Conservation (phyloP, 2,797 vertebrate genomes). For the Melanitta fusca region DNA sequence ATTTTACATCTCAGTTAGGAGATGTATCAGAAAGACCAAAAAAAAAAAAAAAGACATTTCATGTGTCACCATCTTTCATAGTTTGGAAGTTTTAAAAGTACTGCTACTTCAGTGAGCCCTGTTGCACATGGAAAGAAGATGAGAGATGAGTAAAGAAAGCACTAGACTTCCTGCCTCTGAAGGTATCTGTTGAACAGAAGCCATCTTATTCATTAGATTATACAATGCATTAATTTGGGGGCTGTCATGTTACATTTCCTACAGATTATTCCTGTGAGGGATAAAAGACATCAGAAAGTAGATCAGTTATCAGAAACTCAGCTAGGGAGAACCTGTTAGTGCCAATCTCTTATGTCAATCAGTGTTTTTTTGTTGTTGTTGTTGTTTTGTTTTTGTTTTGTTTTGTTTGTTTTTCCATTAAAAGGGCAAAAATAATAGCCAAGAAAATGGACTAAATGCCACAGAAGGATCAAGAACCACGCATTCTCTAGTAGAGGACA, state of each 20-base stretch:
- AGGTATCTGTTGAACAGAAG: not conserved
- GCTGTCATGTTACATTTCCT: not conserved
- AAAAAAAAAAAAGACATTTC: not conserved
- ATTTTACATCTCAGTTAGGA: not conserved
- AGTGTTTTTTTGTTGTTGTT: too few relatives aligned
- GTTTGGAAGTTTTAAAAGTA: not conserved
- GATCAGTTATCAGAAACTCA: not conserved
- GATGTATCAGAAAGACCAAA: not conserved
- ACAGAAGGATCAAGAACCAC: not conserved
- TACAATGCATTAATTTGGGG: not conserved
- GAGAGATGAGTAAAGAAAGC: not conserved
- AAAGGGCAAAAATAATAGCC: not conserved
- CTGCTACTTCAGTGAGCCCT: not conserved
- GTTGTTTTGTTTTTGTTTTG: too few relatives aligned
- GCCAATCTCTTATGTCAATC: rapidly evolving
- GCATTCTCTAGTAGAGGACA: not conserved
- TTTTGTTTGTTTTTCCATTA: not conserved
- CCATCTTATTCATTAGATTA: not conserved
- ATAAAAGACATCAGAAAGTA: not conserved
- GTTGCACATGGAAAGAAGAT: not conserved
- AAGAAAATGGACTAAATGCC: not conserved
- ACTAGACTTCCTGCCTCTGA: not conserved
- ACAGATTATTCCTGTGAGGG: not conserved
- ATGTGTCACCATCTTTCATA: not conserved
- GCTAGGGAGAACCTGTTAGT: not conserved